A percentile compares a stretch with the other conserved stretches of the same genome.
Conservation (phyloP, 2,113 vertebrate genomes). For the Okapia johnstoni region DNA sequence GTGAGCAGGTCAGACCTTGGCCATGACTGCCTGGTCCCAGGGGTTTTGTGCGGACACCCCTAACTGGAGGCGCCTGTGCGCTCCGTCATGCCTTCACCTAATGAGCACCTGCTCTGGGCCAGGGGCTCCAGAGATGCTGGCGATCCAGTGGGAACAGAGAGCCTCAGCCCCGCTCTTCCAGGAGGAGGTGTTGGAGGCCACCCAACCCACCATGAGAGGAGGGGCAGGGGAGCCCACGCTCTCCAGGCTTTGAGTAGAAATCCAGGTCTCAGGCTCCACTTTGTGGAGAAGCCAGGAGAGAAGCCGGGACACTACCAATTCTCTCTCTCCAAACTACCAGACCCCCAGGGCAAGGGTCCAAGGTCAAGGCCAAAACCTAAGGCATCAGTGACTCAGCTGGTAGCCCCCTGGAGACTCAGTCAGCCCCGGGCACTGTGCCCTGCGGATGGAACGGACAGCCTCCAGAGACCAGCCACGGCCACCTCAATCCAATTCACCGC, state of each 20-base stretch:
- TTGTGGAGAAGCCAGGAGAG: neutral
- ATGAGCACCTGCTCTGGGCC: neutral
- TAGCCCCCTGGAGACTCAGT: neutral
- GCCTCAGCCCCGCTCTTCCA: neutral
- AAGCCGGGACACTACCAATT: fast-evolving
- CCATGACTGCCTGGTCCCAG: neutral
- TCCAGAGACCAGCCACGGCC: neutral
- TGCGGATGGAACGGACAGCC: fast-evolving
- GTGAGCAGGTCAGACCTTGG: neutral
- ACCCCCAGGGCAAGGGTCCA: neutral
- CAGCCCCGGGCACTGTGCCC: neutral
- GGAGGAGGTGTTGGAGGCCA: neutral
- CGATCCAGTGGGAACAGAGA: too few species aligned
- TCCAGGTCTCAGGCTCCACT: neutral
- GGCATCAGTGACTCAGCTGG: neutral
- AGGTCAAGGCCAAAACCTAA: neutral
- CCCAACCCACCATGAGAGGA: neutral
- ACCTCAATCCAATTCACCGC: neutral
- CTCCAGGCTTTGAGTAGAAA: neutral
- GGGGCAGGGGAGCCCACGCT: fast-evolving
- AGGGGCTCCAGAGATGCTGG: neutral
- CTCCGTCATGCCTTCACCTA: fast-evolving
- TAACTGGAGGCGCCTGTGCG: fast-evolving
- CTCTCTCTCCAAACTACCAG: neutral
- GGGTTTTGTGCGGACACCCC: fast-evolving